These are phyloP conservation scores for Drosophila ficusphila DNA, from an alignment of 1,140 invertebrate species.

Conservation along the genomic window DNA sequence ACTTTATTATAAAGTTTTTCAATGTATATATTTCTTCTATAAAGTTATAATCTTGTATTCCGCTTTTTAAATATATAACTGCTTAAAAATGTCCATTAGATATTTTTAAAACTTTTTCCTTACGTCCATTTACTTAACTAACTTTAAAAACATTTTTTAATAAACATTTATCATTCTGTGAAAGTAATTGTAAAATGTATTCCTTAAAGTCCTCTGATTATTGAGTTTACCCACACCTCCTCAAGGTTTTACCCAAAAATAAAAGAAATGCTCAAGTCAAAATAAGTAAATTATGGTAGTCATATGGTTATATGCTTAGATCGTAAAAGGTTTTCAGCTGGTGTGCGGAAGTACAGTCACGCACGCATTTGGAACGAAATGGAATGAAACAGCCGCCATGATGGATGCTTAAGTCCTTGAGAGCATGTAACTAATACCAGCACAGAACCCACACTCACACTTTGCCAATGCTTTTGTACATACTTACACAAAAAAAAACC, in stretches of 20 bases:
- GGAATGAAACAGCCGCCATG: conserved; percentile 53
- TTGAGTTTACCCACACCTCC: not conserved
- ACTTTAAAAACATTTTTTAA: too few species aligned
- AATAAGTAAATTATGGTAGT: not conserved
- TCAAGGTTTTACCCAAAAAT: not conserved
- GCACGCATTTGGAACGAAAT: conserved; percentile 55
- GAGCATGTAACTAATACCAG: conserved; percentile 38
- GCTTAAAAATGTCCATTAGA: too few species aligned
- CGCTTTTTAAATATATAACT: too few species aligned
- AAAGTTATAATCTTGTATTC: too few species aligned
- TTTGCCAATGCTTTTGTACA: conserved; percentile 56
- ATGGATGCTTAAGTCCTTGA: conserved; percentile 16
- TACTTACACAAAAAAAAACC: conserved; percentile 3
- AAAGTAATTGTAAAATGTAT: too few species aligned
- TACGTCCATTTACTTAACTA: too few species aligned
- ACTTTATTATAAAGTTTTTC: too few species aligned
- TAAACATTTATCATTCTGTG: too few species aligned
- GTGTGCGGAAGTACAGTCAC: conserved; percentile 35
- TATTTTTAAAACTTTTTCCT: too few species aligned
- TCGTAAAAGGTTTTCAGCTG: not conserved
- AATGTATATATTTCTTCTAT: too few species aligned
- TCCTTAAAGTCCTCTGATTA: too few species aligned
- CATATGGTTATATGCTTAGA: not conserved
- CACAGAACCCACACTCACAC: conserved; percentile 19
- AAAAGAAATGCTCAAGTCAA: not conserved